phyloP scores from a whole-genome alignment of 1,140 invertebrate species.

The Drosophila novamexicana region DNA sequence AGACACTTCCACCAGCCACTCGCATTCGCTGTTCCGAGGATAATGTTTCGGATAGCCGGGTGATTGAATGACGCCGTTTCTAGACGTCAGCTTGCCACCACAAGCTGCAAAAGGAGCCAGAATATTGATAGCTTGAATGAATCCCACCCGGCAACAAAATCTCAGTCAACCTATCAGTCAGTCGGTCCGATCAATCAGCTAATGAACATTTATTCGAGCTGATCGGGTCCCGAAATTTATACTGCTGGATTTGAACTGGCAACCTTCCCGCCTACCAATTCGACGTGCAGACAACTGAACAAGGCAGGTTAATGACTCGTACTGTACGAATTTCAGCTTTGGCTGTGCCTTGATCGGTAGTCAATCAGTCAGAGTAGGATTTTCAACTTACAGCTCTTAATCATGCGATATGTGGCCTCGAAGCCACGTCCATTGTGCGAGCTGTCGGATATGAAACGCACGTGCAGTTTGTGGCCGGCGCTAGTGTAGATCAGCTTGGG shows the following conservation, averaged over 20 bases:
- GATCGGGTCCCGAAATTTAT: too few relatives aligned
- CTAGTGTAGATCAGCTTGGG: slow-evolving; percentile 50
- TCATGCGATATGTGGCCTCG: slow-evolving; percentile 85
- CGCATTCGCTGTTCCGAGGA: slow-evolving; percentile 88
- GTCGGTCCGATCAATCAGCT: too few relatives aligned
- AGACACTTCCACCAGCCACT: slow-evolving; percentile 90
- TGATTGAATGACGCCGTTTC: slow-evolving; percentile 62
- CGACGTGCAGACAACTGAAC: too few relatives aligned
- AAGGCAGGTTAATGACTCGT: too few relatives aligned
- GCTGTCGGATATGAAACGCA: slow-evolving; percentile 64
- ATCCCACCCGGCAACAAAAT: too few relatives aligned
- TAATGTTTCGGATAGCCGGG: slow-evolving; percentile 92
- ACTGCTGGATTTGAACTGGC: too few relatives aligned
- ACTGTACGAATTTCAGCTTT: too few relatives aligned
- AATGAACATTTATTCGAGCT: too few relatives aligned
- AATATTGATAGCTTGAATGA: background rate
- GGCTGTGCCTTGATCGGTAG: background rate
- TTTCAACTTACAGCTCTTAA: slow-evolving; percentile 65
- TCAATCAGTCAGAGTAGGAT: too few relatives aligned
- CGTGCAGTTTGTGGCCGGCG: slow-evolving; percentile 51
- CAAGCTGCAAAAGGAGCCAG: slow-evolving; percentile 41
- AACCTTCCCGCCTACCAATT: too few relatives aligned
- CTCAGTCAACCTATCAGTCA: too few relatives aligned
- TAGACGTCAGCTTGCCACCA: slow-evolving; percentile 54
- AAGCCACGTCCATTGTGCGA: slow-evolving; percentile 87